Evolutionary conservation across 2,797 vertebrate species (phyloP), one percentile per base, ranked within the genome.

Genomic region (Gephyroberyx darwinii): DNA sequence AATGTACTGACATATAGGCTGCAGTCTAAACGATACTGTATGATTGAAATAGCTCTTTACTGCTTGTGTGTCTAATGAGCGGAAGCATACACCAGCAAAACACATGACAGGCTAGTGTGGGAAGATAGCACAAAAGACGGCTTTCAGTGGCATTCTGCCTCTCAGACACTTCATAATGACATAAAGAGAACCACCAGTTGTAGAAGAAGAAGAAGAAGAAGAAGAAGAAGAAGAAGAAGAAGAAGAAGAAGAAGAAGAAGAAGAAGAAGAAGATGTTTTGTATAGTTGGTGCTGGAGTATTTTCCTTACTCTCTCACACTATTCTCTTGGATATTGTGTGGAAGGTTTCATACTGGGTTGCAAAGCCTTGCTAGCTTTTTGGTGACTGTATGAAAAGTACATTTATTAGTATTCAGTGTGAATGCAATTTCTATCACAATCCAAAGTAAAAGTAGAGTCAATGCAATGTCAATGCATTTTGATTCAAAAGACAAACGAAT

Each of bases 101-200:
- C 75, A 64, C 70, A 81, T 78, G 61, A 74, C 55, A 52, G 8
- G 61, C 30, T 69, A 72, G 73, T 72, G 75, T 70, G 65, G 75
- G 65, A 56, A 26, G 39, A 64, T 33, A 55, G 57, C 66, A 65
- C 39, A 58, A 78, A 76, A 69, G 61, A 74, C 17, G 63, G 14
- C 70, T 79, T 81, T 78, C 52, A 66, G 48, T 50, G 56, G 45
- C 47, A 35, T 71, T 55, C 41, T 72, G 75, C 60, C 66, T 82
- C 48, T 61, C 75, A 78, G 71, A 71, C 54, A 26, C 58, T 82
- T 33, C 50, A 83, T 72, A 71, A 72, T 47, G 51, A 48, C 50
- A 61, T 53, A 50, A 71, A 84, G 68, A 81, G 58, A 81, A 81
- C 60, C 30, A 51, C 41, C 59, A 35, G 54, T 76, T 82, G 62